A percentile compares a stretch with the other conserved stretches of the same genome.
Evolutionary conservation across 2,888 invertebrate species (phyloP).

Genomic region (Drosophila ustulata): DNA sequence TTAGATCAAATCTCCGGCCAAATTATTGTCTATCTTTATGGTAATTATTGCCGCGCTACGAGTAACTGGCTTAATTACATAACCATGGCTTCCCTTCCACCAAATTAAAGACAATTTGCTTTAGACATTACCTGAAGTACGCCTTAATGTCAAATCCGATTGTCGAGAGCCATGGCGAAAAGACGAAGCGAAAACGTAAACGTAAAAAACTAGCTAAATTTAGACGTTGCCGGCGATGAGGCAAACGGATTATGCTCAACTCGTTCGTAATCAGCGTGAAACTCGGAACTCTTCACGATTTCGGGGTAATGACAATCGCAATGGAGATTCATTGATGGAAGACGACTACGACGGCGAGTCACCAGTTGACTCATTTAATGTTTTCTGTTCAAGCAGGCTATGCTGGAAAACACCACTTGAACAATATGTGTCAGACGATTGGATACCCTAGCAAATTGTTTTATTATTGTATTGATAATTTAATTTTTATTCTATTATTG

Average conservation of each 20-base stretch:
- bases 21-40: slow-evolving; percentile 68
- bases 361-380: not conserved
- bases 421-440: not conserved
- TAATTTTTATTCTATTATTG: not conserved
- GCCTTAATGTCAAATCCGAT: slow-evolving; percentile 67
- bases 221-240: slow-evolving; percentile 23
- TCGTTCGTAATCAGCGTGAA: slow-evolving; percentile 20
- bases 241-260: slow-evolving; percentile 8
- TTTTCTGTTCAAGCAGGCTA: not conserved
- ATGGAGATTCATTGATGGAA: slow-evolving; percentile 15
- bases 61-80: slow-evolving; percentile 71
- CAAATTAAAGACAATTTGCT: slow-evolving; percentile 17
- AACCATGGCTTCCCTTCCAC: slow-evolving; percentile 30
- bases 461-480: too few species aligned
- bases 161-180: slow-evolving; percentile 42
- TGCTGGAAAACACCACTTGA: not conserved
- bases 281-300: slow-evolving; percentile 17
- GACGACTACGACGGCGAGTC: not conserved
- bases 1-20: slow-evolving; percentile 49
- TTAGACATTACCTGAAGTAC: slow-evolving; percentile 44
- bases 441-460: not conserved
- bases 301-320: slow-evolving; percentile 1
- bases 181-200: slow-evolving; percentile 4
- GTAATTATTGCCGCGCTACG: slow-evolving; percentile 54
- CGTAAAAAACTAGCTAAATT: slow-evolving; percentile 15